Conservation (phyloP, 30 jellyfish, hydroid and myxozoan genomes). For the Hydra vulgaris region DNA sequence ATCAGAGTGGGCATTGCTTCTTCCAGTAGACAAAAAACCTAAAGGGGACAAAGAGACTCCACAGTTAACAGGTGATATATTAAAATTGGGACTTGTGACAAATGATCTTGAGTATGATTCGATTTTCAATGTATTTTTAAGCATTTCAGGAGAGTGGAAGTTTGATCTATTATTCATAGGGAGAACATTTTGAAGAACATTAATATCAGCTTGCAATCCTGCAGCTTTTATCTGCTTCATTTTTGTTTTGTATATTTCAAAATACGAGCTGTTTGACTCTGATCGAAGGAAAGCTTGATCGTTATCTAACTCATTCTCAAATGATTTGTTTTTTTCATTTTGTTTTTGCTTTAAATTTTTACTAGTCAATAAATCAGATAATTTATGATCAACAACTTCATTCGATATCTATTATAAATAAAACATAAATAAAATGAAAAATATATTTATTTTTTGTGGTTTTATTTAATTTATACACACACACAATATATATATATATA, state of each 20-base stretch:
- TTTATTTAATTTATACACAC: too few relatives aligned
- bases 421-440: background rate
- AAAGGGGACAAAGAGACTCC: background rate
- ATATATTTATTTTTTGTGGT: too few relatives aligned
- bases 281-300: slow-evolving; percentile 19
- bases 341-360: background rate
- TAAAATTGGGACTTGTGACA: background rate
- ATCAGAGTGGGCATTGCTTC: background rate
- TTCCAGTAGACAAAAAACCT: background rate
- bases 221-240: slow-evolving; percentile 87
- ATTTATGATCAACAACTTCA: background rate
- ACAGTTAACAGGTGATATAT: background rate
- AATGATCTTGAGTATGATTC: background rate
- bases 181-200: background rate
- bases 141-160: background rate
- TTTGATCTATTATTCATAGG: background rate
- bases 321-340: background rate
- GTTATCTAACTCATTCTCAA: background rate
- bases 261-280: slow-evolving; percentile 55
- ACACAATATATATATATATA: too few relatives aligned
- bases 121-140: background rate
- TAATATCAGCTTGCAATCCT: slow-evolving; percentile 80
- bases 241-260: slow-evolving; percentile 68
- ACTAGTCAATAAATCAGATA: background rate
- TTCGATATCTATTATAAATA: background rate